Evolutionary conservation across 2,888 invertebrate genomes (phyloP), one percentile per base, ranked within the genome.

Genomic region (Tupiocoris notatus): DNA sequence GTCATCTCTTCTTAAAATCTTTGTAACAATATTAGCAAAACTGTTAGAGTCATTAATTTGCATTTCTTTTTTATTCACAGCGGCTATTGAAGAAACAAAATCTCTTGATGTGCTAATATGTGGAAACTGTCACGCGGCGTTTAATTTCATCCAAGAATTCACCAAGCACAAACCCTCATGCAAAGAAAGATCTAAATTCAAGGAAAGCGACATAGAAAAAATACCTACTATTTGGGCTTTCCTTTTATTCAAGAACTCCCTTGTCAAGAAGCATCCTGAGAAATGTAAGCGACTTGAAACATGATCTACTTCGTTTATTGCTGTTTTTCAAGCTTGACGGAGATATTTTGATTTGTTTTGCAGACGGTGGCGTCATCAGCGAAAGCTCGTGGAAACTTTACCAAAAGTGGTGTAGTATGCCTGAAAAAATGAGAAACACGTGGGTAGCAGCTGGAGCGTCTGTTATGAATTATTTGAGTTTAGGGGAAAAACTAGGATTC

Each of bases 151-250:
- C 68, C 92, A 93, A 82, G 91, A 91, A 80, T 93, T 93, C 82
- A 88, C 89, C 83, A 89, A 90, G 62, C 94, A 94, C 82, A 86
- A 86, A 80, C 87, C 86, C 70, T 87, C 86, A 76, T 90, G 90
- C 80, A 86, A 87, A 54, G 87, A 88, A 80, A 86, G 88, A 78
- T 90, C 90, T 24, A 75, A 68, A 20, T 87, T 91, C 57, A 87
- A 89, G 81, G 90, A 86, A 66, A 84, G 83, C 76, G 85, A 91
- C 81, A 89, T 89, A 82, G 89, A 89, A 84, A 86, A 83, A 57
- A 92, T 93, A 84, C 90, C 93, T 7, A 92, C 93, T 85, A 91
- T 93, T 9, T 93, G 94, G 93, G 93, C 92, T 57, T 94, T 93
- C 82, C 85, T 92, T 2, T 83, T 94, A 59, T 94, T 93, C 93